phyloP scores from a whole-genome alignment of 2,113 vertebrate species.

The Stigmatopora argus region DNA sequence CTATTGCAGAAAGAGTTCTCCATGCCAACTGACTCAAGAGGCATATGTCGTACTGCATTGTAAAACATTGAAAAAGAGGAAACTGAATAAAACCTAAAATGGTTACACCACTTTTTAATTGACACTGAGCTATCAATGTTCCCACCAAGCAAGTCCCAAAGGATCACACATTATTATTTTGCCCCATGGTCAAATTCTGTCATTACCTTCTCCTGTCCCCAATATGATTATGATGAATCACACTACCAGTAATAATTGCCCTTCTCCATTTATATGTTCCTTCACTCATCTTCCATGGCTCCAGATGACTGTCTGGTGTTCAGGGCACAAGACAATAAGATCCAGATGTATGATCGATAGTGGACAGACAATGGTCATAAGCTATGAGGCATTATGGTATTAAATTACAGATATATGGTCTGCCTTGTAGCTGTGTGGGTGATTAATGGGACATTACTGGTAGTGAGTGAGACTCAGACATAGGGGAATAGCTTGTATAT shows the following conservation, averaged over 20 bases:
- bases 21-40: not conserved
- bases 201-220: slow-evolving; percentile 45
- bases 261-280: slow-evolving; percentile 38
- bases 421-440: slow-evolving; percentile 43
- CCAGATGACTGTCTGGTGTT: slow-evolving; percentile 66
- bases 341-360: slow-evolving; percentile 69
- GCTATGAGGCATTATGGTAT: slow-evolving; percentile 53
- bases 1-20: not conserved
- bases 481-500: slow-evolving; percentile 22
- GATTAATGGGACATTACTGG: slow-evolving; percentile 66
- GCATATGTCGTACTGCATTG: no score
- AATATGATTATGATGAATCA: slow-evolving; percentile 64
- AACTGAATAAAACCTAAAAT: slow-evolving; percentile 21
- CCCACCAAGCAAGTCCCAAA: slow-evolving; percentile 27
- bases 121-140: slow-evolving; percentile 7
- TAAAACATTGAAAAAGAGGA: not conserved
- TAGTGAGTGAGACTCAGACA: slow-evolving; percentile 42
- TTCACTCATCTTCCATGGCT: slow-evolving; percentile 49
- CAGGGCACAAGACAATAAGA: slow-evolving; percentile 59
- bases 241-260: slow-evolving; percentile 62
- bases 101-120: slow-evolving; percentile 16
- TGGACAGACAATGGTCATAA: slow-evolving; percentile 50
- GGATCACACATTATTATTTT: slow-evolving; percentile 39
- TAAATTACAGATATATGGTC: slow-evolving; percentile 48
- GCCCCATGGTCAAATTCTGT: slow-evolving; percentile 49